Evolutionary conservation across 1,140 invertebrate genomes (phyloP).

Genomic region (Trigoniulus corallinus): DNA sequence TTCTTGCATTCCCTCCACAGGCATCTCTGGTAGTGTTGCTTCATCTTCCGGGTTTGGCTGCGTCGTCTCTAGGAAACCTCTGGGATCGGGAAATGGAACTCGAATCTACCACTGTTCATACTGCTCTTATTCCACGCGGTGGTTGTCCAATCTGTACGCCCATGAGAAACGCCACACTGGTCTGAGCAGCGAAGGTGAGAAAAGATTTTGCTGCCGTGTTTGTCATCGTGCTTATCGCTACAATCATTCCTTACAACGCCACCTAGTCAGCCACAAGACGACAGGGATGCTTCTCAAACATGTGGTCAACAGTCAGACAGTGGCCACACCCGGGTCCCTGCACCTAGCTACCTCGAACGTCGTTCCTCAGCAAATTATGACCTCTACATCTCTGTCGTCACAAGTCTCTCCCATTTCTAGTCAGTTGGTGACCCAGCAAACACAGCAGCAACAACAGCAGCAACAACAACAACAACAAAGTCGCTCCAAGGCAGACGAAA

Average conservation of each 20-base stretch:
- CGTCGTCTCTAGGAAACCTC: too few species aligned
- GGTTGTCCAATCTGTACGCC: slow-evolving; percentile 72
- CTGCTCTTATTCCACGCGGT: slow-evolving; percentile 73
- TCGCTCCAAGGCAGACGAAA: slow-evolving; percentile 8
- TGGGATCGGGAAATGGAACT: too few species aligned
- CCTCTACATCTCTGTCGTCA: slow-evolving; percentile 6
- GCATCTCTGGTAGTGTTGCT: too few species aligned
- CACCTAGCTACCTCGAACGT: slow-evolving; percentile 2
- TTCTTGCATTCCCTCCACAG: too few species aligned
- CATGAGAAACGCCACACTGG: slow-evolving; percentile 67
- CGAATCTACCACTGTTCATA: slow-evolving; percentile 70
- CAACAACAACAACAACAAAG: slow-evolving; percentile 9
- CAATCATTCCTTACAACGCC: slow-evolving; percentile 21
- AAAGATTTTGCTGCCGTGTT: slow-evolving; percentile 19
- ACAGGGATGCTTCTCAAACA: background rate
- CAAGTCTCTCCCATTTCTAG: slow-evolving; percentile 4
- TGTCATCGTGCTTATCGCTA: slow-evolving; percentile 23
- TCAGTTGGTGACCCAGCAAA: slow-evolving; percentile 8
- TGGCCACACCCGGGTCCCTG: slow-evolving; percentile 7
- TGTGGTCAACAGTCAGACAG: slow-evolving; percentile 10
- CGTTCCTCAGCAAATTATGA: slow-evolving; percentile 3
- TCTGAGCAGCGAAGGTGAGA: slow-evolving; percentile 14
- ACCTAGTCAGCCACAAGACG: slow-evolving; percentile 18
- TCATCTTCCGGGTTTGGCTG: too few species aligned
- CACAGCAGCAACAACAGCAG: slow-evolving; percentile 7